Base-by-base conservation (phyloP, 2,113 vertebrate genomes). In the Myotis lucifugus region DNA sequence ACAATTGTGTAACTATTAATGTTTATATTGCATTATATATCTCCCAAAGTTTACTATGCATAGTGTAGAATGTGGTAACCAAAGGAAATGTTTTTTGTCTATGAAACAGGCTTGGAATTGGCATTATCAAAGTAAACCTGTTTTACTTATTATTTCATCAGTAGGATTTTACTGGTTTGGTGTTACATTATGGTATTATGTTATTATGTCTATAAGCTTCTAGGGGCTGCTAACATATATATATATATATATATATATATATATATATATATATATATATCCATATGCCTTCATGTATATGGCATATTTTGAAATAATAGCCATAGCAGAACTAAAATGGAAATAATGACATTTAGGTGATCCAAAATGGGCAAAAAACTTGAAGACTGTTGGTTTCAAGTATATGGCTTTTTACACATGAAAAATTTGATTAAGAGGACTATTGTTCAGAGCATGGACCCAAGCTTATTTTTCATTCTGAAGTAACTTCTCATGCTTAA, bases 1-100 rank as follows among this genome's bases (percentile, higher is more conserved):
- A 98, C 98, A 98, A 98, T 98, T 98, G 98, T 97, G 95, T 97
- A 98, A 98, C 98, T 98, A 97, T 98, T 98, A 98, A 98, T 98
- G 98, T 98, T 98, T 98, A 98, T 98, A 98, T 98, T 97, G 4
- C 97, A 98, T 98, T 98, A 97, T 98, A 98, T 97, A 98, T 98
- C 98, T 98, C 97, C 95, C 95, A 85, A 97, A 98, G 97, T 98
- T 98, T 98, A 98, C 97, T 97, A 96, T 97, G 97, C 96, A 92
- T 95, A 95, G 90, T 86, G 81, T 95, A 97, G 76, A 97, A 72
- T 92, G 82, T 90, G 92, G 97, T 96, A 97, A 96, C 93, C 95
- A 95, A 94, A 98, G 96, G 88, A 98, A 98, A 97, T 96, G 64
- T 94, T 98, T 97, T 98, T 95, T 97, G 88, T 97, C 95, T 96